Base-by-base conservation (phyloP, 2,113 vertebrate genomes). In the Toxotes jaculatrix region DNA sequence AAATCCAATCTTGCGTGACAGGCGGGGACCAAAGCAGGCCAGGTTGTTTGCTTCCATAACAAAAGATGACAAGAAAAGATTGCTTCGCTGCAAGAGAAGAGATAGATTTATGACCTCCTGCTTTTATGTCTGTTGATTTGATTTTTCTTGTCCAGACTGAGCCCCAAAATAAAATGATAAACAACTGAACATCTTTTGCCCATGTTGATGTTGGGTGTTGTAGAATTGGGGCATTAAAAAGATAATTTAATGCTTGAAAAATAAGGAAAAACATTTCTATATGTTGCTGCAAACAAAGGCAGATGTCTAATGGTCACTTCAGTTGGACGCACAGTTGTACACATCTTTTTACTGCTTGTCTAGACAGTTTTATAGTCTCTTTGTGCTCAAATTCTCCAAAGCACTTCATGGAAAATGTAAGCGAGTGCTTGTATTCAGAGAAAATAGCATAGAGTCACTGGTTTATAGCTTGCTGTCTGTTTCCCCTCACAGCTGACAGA, bases 1-100 rank as follows among this genome's bases (percentile, higher is more conserved):
- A 80, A 86, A 88, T 88, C 79, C 90, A 70, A 80, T 90, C 79
- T 85, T 78, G 74, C 87, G 47, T 88, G 89, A 81, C 88, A 80
- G 89, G 61, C 38, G 51, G 75, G 59, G 75, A 82, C n/a, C 12
- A 84, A 75, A 76, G 74, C 72, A 59, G 61, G 71, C 62, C 45
- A 38, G 79, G 90, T 75, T 81, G 88, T 90, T 91, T 78, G 72
- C 85, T 71, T 45, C 80, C 76, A 87, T 74, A 84, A 88, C 82
- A 83, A 73, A 80, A 84, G 65, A 89, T 80, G 80, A 85, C 74
- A 79, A 38, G 84, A 75, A 71, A 38, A 80, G 85, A 88, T 86
- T 77, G 83, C 77, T 72, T 62, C 5, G 12, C 14, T 47, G 78
- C 67, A 60, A 55, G 61, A 82, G 68, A 57, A 56, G 68, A 86